A percentile compares a stretch with the other conserved stretches of the same genome.
Evolutionary conservation across 2,113 vertebrate species (phyloP).

Genomic region (Cisticola juncidis): DNA sequence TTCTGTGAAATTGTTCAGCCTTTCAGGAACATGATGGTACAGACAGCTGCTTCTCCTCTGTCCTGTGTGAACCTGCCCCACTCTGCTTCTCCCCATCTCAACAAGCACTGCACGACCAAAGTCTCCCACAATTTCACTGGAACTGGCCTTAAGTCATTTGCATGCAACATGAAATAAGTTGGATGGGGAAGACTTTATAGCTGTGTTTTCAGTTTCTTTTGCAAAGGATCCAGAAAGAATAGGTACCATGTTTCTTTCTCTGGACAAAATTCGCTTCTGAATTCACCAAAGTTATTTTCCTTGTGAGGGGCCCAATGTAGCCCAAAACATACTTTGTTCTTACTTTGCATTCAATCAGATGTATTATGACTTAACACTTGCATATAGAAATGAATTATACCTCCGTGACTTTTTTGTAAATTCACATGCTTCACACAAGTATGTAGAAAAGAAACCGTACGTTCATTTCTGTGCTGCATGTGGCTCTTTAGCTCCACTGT

Average conservation of each 20-base stretch:
- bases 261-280: not conserved
- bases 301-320: not conserved
- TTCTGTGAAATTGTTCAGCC: conserved; percentile 1
- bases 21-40: not conserved
- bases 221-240: not conserved
- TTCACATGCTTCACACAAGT: not conserved
- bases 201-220: not conserved
- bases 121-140: not conserved
- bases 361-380: not conserved
- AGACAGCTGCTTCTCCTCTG: not conserved
- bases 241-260: not conserved
- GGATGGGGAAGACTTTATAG: not conserved
- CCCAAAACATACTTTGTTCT: not conserved
- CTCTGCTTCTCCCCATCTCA: not conserved
- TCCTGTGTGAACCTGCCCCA: not conserved
- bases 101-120: not conserved
- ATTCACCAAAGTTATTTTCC: not conserved
- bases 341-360: not conserved
- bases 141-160: not conserved
- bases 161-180: not conserved
- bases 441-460: not conserved
- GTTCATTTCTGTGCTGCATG: not conserved
- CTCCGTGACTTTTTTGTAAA: conserved; percentile 19
- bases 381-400: conserved; percentile 3
- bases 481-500: conserved; percentile 76